phyloP scores from a whole-genome alignment of 2,888 invertebrate genomes.

The Conus canariensis region DNA sequence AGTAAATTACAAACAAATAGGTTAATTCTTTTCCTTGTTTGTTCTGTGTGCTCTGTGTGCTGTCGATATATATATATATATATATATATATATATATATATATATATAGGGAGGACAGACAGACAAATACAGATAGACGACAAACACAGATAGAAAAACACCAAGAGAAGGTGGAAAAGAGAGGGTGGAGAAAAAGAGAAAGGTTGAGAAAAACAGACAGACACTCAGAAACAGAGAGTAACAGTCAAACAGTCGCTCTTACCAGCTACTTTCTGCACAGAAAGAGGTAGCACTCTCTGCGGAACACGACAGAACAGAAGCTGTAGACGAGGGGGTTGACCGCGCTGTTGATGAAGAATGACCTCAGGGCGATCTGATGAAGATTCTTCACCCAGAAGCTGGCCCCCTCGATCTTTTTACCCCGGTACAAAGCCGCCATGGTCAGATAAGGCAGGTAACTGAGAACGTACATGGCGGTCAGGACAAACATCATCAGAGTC shows the following conservation, averaged over 20 bases:
- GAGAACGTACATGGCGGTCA: neutral
- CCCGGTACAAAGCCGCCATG: neutral
- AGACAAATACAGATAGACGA: neutral
- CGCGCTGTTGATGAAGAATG: slow-evolving; percentile 22
- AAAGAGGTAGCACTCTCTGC: neutral
- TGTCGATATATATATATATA: no score
- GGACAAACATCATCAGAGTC: slow-evolving; percentile 25
- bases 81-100: no score
- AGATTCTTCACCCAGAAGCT: neutral
- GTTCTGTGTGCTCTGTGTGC: no score
- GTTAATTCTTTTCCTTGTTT: no score
- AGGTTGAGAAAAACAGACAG: neutral
- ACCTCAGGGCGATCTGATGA: slow-evolving; percentile 14
- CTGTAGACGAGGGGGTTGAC: slow-evolving; percentile 21
- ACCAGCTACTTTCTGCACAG: neutral
- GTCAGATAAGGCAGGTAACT: slow-evolving; percentile 22
- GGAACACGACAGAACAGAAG: slow-evolving; percentile 1
- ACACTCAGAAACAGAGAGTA: no score
- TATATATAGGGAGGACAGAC: no score
- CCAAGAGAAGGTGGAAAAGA: no score
- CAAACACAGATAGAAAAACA: neutral
- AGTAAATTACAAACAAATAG: no score
- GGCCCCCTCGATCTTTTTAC: neutral
- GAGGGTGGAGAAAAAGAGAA: no score
- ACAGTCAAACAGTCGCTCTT: neutral